Conservation (phyloP, 2,113 vertebrate species). For the Channa maculata region DNA sequence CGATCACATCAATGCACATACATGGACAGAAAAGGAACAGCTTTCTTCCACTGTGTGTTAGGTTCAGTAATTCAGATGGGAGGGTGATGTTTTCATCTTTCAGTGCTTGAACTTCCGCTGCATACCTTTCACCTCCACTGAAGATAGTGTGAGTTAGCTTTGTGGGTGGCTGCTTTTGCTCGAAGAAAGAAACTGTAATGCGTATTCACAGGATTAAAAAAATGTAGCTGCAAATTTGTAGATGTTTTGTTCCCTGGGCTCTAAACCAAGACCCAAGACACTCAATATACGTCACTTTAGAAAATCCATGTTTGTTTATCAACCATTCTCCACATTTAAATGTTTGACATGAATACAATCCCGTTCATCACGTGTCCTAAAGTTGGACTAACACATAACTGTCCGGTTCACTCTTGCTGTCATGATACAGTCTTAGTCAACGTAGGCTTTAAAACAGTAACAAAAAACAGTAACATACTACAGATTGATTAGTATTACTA, state of each 20-base stretch:
- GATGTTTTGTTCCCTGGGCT: not conserved
- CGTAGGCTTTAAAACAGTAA: too few relatives aligned
- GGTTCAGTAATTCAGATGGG: constrained; percentile 6
- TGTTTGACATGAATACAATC: not conserved
- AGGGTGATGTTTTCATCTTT: constrained; percentile 16
- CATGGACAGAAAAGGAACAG: not conserved
- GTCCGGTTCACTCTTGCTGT: not conserved
- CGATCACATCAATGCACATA: not conserved
- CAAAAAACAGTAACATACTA: too few relatives aligned
- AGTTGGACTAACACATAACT: not conserved
- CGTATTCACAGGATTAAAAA: not conserved
- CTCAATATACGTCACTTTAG: not conserved
- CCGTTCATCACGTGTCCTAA: not conserved
- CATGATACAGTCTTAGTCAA: too few relatives aligned
- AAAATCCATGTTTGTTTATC: constrained; percentile 1
- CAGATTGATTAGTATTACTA: too few relatives aligned
- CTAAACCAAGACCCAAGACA: not conserved
- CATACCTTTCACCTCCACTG: constrained; percentile 27
- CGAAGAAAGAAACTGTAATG: not conserved
- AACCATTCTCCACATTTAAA: constrained; percentile 7
- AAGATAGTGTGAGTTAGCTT: not conserved
- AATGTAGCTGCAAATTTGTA: not conserved
- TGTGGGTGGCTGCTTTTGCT: constrained; percentile 5
- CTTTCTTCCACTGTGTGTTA: not conserved
- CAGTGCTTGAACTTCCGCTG: not conserved